These are phyloP conservation scores for Trachelus stipa DNA, from an alignment of 2,888 invertebrate species.

Conservation along the genomic window DNA sequence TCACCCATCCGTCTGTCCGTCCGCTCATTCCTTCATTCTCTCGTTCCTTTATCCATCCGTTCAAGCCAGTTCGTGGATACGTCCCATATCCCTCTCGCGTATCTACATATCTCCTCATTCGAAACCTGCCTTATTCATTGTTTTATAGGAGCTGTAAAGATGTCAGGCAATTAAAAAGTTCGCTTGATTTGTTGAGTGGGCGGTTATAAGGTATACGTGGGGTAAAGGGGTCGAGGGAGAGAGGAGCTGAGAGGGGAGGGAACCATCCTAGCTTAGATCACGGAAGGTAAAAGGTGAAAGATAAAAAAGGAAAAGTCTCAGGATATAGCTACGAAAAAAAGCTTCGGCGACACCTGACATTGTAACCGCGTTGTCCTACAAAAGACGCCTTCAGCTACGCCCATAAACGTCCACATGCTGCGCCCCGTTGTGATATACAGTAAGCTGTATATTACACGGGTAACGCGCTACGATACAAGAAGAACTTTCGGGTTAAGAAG, in stretches of 20 bases:
- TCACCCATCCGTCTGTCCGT: background rate
- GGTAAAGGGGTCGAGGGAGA: background rate
- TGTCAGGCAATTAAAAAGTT: constrained; percentile 57
- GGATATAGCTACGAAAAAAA: background rate
- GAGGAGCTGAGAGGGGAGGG: background rate
- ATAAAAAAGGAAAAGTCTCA: background rate
- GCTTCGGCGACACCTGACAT: constrained; percentile 43
- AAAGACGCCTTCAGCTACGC: constrained; percentile 41
- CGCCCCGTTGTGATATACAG: constrained; percentile 50
- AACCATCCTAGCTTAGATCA: background rate
- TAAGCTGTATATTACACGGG: constrained; percentile 56
- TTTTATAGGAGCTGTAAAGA: constrained; percentile 60
- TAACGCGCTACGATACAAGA: constrained; percentile 36
- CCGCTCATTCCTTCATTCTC: constrained; percentile 13
- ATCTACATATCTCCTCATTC: constrained; percentile 27
- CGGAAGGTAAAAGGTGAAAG: background rate
- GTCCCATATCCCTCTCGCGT: constrained; percentile 13
- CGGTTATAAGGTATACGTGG: constrained; percentile 13
- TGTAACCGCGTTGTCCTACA: constrained; percentile 41
- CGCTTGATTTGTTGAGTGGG: constrained; percentile 53
- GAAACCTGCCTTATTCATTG: constrained; percentile 54
- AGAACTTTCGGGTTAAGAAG: constrained; percentile 26
- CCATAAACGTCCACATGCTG: constrained; percentile 51
- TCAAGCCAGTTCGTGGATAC: constrained; percentile 14
- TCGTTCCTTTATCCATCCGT: background rate